Conservation (phyloP, 2,797 vertebrate species). For the Onychomys leucogaster region DNA sequence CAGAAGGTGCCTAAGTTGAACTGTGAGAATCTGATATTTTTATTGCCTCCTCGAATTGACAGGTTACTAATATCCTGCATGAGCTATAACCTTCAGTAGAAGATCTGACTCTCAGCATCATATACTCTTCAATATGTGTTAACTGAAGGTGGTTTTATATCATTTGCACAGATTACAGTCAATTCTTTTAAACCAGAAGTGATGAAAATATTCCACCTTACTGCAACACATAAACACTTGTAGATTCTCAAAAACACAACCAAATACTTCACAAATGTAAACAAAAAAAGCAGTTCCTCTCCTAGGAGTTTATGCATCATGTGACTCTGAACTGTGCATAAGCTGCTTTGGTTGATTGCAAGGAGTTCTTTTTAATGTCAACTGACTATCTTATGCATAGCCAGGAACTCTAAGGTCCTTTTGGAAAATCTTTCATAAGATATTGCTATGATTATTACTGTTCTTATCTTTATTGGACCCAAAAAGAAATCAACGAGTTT, state of each 20-base stretch:
- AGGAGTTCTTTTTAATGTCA: conserved; percentile 40
- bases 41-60: conserved; percentile 3
- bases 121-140: conserved; percentile 27
- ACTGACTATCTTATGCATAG: neutral
- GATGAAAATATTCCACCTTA: conserved; percentile 59
- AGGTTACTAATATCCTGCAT: neutral
- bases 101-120: conserved; percentile 46
- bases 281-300: conserved; percentile 65
- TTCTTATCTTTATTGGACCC: neutral
- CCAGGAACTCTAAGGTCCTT: neutral
- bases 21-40: conserved; percentile 43
- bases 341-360: conserved; percentile 58
- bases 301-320: neutral
- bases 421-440: conserved; percentile 48
- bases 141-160: conserved; percentile 67
- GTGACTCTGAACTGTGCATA: conserved; percentile 21
- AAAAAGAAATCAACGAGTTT: neutral
- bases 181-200: conserved; percentile 57
- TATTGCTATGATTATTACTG: neutral
- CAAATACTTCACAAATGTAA: conserved; percentile 67
- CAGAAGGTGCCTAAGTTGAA: conserved; percentile 4
- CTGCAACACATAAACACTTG: conserved; percentile 56
- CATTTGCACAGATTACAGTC: conserved; percentile 33
- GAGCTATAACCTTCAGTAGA: conserved; percentile 1
- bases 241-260: conserved; percentile 63